Base-by-base conservation (phyloP, 2,113 vertebrate genomes). In the Dicentrarchus labrax region DNA sequence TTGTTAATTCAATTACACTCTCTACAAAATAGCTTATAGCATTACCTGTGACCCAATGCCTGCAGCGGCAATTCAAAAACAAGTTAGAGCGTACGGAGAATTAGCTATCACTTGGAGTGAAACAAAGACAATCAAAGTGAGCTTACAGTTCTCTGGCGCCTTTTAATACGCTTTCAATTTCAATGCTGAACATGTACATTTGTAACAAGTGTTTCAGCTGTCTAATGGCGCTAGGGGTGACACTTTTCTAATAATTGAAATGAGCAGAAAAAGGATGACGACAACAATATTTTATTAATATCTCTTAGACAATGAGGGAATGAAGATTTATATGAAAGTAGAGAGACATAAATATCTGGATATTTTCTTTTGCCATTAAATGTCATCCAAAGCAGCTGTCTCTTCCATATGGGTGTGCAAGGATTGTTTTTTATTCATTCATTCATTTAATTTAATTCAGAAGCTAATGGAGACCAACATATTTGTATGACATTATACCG, bases 41-140 rank as follows among this genome's bases (percentile, higher is more conserved):
- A 64, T 74, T 68, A 74, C 8, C 48, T 51, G 41, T 82, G 62
- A 43, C 69, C 68, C 57, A 56, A 0, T 51, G 41, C 24, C 68
- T 68, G 16, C 19, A 60, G 56, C 72, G 54, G 39, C 11, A 43
- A 56, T 24, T 8, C 16, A 43, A 66, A 76, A 69, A 64, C 30
- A 70, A 70, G 7, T 36, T 15, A 47, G 1, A 16, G 64, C 0
- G 2, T 30, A 9, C 22, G 2, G 19, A 38, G 45, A 53, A 60
- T 67, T n/a, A 59, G n/a, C 45, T 16, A n/a, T 11, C 21, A 39
- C 19, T 36, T 19, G 22, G 21, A 71, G 5, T 0, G 4, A 13
- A 62, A 68, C 36, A 59, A 76, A 72, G 51, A 53, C 72, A 66
- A 48, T 65, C 6, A 45, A 8, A 64, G 6, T 13, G 22, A 51